Conservation (phyloP, 2,888 invertebrate species). For the Stenolophus ochropezus region DNA sequence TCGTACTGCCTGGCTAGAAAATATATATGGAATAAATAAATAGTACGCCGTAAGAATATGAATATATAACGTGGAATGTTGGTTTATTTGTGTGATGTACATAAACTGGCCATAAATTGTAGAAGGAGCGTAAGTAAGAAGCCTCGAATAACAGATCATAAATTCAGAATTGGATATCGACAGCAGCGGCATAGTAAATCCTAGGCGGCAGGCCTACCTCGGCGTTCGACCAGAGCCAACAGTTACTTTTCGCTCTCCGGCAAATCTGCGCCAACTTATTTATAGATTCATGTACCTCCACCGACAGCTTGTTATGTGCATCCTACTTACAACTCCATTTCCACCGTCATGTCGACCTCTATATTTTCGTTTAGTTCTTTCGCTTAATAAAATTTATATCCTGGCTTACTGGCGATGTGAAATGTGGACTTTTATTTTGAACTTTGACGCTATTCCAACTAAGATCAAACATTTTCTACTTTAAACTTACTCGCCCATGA, state of each 20-base stretch:
- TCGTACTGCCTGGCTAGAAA: too few species aligned
- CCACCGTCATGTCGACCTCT: background rate
- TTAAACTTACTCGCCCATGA: background rate
- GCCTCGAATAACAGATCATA: conserved; percentile 50
- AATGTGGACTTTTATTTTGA: conserved; percentile 6
- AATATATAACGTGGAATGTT: conserved; percentile 30
- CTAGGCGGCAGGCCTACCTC: conserved; percentile 16
- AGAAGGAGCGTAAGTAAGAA: conserved; percentile 45
- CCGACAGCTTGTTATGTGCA: conserved; percentile 31
- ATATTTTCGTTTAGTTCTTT: conserved; percentile 36
- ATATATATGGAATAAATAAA: background rate
- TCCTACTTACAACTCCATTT: conserved; percentile 20
- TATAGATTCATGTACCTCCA: conserved; percentile 34
- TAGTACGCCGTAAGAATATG: background rate
- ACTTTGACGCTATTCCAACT: conserved; percentile 10
- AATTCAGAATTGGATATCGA: conserved; percentile 55
- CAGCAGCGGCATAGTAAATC: conserved; percentile 38
- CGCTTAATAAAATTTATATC: conserved; percentile 34
- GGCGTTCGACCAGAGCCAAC: background rate
- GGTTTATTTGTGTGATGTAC: conserved; percentile 41
- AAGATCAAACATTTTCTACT: conserved; percentile 2
- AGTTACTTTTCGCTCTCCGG: background rate
- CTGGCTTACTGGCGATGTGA: background rate
- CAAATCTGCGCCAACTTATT: conserved; percentile 36
- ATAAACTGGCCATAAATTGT: conserved; percentile 39